These are phyloP conservation scores for Volucella zonaria DNA, from an alignment of 2,888 invertebrate genomes.

Conservation along the genomic window DNA sequence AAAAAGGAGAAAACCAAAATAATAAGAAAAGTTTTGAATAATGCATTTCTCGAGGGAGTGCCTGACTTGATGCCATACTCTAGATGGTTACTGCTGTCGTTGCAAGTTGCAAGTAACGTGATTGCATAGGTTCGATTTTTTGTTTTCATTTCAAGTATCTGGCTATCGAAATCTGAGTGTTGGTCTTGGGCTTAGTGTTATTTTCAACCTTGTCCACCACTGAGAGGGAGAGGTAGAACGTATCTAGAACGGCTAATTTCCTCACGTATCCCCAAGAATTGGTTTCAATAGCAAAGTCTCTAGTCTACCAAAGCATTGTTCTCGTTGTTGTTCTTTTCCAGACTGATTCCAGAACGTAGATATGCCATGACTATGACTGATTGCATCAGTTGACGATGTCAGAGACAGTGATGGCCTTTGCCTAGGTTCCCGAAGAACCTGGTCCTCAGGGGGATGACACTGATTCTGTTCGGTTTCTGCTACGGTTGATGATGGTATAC, in stretches of 20 bases:
- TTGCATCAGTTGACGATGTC: conserved; percentile 65
- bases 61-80: conserved; percentile 60
- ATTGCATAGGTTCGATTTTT: conserved; percentile 42
- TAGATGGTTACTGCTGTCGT: conserved; percentile 27
- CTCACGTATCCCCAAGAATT: conserved; percentile 29
- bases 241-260: conserved; percentile 56
- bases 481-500: too few species aligned
- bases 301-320: conserved; percentile 33
- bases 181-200: conserved; percentile 1
- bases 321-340: not conserved
- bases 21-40: conserved; percentile 74
- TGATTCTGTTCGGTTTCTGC: conserved; percentile 1
- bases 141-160: conserved; percentile 10
- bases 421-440: not conserved
- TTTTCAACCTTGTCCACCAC: too few species aligned
- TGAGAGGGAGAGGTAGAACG: conserved; percentile 12
- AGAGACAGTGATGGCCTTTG: conserved; percentile 11
- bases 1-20: conserved; percentile 58
- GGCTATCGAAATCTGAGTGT: conserved; percentile 28
- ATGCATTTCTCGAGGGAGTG: conserved; percentile 71
- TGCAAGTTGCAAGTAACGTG: conserved; percentile 35
- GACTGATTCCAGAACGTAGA: conserved; percentile 55
- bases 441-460: conserved; percentile 26
- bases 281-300: conserved; percentile 36
- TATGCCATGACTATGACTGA: conserved; percentile 68